Percentiles rank a stretch among this genome's conserved stretches.
Evolutionary conservation across 2,797 vertebrate species (phyloP).

Genomic region (Sebastes minor): DNA sequence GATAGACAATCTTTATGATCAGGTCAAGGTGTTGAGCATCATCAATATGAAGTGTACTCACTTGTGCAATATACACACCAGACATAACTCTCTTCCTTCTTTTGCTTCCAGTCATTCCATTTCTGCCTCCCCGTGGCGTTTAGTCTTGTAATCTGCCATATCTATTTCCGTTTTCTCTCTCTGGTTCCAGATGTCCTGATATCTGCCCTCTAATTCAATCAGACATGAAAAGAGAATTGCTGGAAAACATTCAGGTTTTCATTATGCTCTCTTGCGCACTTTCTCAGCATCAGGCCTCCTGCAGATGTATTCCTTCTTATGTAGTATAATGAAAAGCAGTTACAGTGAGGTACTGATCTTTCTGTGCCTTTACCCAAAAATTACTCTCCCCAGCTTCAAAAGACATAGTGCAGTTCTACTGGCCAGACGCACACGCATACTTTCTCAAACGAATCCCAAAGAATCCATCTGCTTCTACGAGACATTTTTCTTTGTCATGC

Average conservation of each 20-base stretch:
- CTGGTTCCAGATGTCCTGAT: conserved; percentile 40
- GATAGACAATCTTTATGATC: neutral
- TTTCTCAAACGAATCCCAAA: too few species aligned
- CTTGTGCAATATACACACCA: neutral
- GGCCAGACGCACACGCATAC: too few species aligned
- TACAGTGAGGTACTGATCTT: neutral
- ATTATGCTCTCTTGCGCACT: conserved; percentile 11
- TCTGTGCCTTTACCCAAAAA: neutral
- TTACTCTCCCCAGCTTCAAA: neutral
- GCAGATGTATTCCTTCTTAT: conserved; percentile 3
- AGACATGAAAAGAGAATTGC: conserved; percentile 32
- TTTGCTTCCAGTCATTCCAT: conserved; percentile 16
- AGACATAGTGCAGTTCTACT: neutral
- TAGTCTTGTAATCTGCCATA: conserved; percentile 28
- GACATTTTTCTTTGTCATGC: too few species aligned
- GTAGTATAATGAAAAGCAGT: conserved; percentile 9
- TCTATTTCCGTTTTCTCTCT: conserved; percentile 32
- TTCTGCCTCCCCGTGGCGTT: conserved; percentile 2
- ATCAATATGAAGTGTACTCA: neutral
- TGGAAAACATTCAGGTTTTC: conserved; percentile 30
- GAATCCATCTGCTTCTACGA: neutral
- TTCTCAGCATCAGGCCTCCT: neutral
- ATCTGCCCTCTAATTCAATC: conserved; percentile 31
- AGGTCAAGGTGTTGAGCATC: neutral
- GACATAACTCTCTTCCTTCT: neutral